Evolutionary conservation across 2,797 vertebrate species (phyloP), one percentile per base, ranked within the genome.

Genomic region (Argyrosomus regius): DNA sequence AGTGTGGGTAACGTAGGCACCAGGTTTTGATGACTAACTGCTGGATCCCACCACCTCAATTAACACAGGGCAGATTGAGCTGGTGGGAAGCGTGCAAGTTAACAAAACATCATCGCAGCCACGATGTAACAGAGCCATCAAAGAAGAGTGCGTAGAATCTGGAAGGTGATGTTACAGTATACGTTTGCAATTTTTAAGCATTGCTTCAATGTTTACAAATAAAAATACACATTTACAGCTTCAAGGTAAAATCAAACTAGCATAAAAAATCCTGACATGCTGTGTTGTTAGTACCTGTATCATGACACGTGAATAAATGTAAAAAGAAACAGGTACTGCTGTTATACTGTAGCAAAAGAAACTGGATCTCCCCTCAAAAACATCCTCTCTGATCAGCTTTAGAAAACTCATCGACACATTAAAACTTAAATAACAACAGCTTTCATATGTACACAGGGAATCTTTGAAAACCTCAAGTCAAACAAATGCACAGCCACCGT

Each of bases 211-310:
- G 58, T 60, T 48, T 28, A n/a, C 7, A 67, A 50, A 35, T 0
- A 18, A 60, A 76, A 35, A 67, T 9, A 53, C 4, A 77, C 35
- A 80, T 52, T 61, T 72, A 84, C 72, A 77, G 9, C 63, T 86
- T 77, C 6, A 61, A 59, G 53, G 46, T 59, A 18, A 78, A 83
- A 72, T 46, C 13, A 78, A 78, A 80, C 8, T n/a, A 68, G 74
- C 41, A 60, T 49, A 75, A 77, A 61, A 77, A 61, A 10, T 71
- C 10, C 72, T 79, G 63, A 82, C 78, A 78, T 59, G 35, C 56
- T 77, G 22, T 59, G 50, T 56, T 78, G 77, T 80, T 79, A 88
- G 89, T 91, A 91, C 92, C 90, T 91, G 77, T 65, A 66, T 82
- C 65, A 43, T 69, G 48, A 80, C 49, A 13, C 65, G 50, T 50